Conservation (phyloP, 2,797 vertebrate genomes). For the Ammospiza maritima region DNA sequence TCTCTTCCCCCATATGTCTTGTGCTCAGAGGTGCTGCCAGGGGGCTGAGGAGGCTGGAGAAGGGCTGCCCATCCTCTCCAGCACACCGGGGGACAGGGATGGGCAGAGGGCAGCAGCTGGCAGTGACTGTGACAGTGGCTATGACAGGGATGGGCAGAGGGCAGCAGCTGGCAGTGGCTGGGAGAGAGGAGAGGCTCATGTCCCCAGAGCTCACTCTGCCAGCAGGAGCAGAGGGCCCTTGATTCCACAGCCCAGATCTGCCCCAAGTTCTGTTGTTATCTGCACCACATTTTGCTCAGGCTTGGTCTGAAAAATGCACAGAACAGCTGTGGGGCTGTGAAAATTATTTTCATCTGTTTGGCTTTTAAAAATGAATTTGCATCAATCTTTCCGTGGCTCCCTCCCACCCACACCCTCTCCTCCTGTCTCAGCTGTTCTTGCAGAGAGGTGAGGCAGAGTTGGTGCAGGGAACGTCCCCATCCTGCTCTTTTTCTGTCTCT, state of each 20-base stretch:
- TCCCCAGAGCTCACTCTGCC: accelerated
- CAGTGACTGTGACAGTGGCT: no score
- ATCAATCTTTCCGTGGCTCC: constrained; percentile 79
- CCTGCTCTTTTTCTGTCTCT: neutral
- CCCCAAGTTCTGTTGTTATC: neutral
- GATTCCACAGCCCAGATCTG: neutral
- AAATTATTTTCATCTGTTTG: constrained; percentile 83
- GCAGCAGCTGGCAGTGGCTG: accelerated
- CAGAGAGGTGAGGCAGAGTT: constrained; percentile 40
- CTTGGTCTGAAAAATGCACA: constrained; percentile 63
- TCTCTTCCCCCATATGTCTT: accelerated
- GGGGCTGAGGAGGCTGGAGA: neutral
- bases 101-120: accelerated
- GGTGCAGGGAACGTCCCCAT: neutral
- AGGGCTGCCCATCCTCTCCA: accelerated
- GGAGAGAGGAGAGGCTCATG: neutral
- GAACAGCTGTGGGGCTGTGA: constrained; percentile 76
- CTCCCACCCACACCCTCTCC: constrained; percentile 65
- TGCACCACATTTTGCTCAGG: constrained; percentile 21
- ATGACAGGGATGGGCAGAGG: neutral
- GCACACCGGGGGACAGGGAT: neutral
- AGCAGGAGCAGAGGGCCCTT: neutral
- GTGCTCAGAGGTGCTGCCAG: neutral
- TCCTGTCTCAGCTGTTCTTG: constrained; percentile 71
- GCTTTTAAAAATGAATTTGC: constrained; percentile 76